These are phyloP conservation scores for Diorhabda sublineata DNA, from an alignment of 1,140 invertebrate species.

Conservation along the genomic window DNA sequence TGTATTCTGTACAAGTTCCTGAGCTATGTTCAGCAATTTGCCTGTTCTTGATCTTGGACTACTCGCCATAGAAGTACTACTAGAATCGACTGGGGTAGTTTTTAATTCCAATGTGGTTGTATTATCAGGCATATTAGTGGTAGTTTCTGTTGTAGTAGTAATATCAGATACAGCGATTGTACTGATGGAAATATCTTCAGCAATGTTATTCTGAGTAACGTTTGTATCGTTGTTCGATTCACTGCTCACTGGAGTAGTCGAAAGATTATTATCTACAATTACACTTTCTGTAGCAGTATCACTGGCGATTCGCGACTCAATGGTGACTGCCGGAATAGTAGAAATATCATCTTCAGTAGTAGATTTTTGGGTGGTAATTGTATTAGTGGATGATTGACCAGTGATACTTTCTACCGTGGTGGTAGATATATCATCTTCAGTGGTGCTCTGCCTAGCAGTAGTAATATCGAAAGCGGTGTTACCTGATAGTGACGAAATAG, in stretches of 20 bases:
- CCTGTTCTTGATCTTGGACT: conserved; percentile 35
- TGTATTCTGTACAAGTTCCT: conserved; percentile 47
- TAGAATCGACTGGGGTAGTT: not conserved
- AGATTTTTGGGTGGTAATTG: conserved; percentile 19
- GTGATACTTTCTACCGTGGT: conserved; percentile 28
- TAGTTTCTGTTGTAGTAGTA: conserved; percentile 31
- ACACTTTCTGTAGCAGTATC: no score
- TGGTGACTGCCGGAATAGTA: no score
- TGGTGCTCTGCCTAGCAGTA: conserved; percentile 17
- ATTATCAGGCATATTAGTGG: conserved; percentile 6
- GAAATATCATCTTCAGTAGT: conserved; percentile 28
- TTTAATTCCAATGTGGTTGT: no score
- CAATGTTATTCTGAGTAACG: conserved; percentile 30
- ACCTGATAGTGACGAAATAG: no score
- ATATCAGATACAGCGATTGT: conserved; percentile 27
- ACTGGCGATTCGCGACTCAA: no score
- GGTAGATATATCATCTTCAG: conserved; percentile 37
- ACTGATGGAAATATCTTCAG: conserved; percentile 27
- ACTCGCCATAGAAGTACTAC: conserved; percentile 15
- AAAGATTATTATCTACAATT: no score
- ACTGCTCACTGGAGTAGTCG: no score
- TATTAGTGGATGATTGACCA: conserved; percentile 18
- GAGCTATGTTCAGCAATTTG: conserved; percentile 46
- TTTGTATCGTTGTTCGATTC: not conserved
- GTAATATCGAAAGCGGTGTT: no score